Evolutionary conservation across 2,888 invertebrate genomes (phyloP).

Genomic region (Ectropis crepuscularia): DNA sequence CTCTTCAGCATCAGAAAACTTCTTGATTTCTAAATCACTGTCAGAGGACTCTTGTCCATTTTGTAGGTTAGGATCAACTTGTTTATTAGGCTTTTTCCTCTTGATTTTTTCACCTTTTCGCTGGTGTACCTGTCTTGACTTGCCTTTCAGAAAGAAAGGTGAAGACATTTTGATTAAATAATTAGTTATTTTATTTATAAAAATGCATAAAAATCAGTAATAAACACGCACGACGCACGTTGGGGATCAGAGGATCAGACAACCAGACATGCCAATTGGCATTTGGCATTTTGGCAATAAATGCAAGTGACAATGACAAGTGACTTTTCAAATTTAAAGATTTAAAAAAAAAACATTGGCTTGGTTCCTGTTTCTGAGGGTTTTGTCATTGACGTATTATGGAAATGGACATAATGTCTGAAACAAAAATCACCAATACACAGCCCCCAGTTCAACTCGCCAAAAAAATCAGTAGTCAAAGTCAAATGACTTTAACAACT

Average conservation of each 20-base stretch:
- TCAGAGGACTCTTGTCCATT: slow-evolving; percentile 87
- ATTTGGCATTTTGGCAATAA: too few species aligned
- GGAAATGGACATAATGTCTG: too few species aligned
- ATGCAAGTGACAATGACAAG: too few species aligned
- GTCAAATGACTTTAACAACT: too few species aligned
- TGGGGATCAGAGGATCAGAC: slow-evolving; percentile 7
- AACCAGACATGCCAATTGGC: not conserved
- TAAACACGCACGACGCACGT: slow-evolving; percentile 21
- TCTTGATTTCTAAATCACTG: slow-evolving; percentile 86
- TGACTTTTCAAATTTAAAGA: too few species aligned
- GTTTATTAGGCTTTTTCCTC: slow-evolving; percentile 69
- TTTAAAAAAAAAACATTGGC: too few species aligned
- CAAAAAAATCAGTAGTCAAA: too few species aligned
- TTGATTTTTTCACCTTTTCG: slow-evolving; percentile 79
- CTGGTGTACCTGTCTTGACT: slow-evolving; percentile 82
- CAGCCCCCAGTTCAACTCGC: too few species aligned
- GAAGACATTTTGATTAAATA: slow-evolving; percentile 75
- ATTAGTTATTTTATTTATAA: slow-evolving; percentile 4
- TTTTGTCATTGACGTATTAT: too few species aligned
- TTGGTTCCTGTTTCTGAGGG: too few species aligned
- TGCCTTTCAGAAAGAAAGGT: slow-evolving; percentile 86
- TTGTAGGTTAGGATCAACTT: slow-evolving; percentile 72
- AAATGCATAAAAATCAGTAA: slow-evolving; percentile 1
- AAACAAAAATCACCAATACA: too few species aligned
- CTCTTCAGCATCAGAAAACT: slow-evolving; percentile 77